Base-by-base conservation (phyloP, 2,113 vertebrate species). In the Eudorcas thomsonii region DNA sequence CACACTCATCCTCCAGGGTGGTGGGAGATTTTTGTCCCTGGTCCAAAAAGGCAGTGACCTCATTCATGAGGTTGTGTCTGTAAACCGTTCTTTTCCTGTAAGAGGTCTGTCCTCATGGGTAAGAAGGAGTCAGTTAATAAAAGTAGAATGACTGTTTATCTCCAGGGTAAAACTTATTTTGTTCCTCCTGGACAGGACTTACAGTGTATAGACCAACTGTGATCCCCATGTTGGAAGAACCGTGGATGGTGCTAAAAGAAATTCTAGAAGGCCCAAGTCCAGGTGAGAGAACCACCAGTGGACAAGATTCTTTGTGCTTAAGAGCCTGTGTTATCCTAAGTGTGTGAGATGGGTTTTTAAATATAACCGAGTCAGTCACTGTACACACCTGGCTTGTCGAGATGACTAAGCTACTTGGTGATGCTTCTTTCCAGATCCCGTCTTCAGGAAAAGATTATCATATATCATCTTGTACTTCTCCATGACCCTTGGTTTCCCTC, bases 201-300 rank as follows among this genome's bases (percentile, higher is more conserved):
- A 98, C 97, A 4, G 95, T 98, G 36, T 98, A 98, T 74, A 97
- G 97, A 88, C 98, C 98, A 88, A 98, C 97, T 67, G 97, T 98
- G 83, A 98, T 98, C 90, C 97, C 98, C 52, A 50, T 95, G 67
- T 52, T 98, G 89, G 98, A 97, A 98, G 97, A 97, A 62, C 98
- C 97, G 1, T 98, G 98, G 98, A 96, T 97, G 97, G 98, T 98
- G 95, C 96, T 98, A 74, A 98, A 98, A 74, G 98, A 98, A 93
- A 98, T 98, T 88, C 92, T 98, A 91, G 97, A 98, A 98, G 98
- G 98, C 78, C 98, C 97, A 81, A 93, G 77, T 97, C 91, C 96
- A 98, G 98, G 98, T 98, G 87, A 98, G 98, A 97, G 84, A 90
- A 55, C 52, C 71, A 57, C 33, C 36, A 59, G 48, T 26, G 1